Percentiles rank a stretch among this genome's conserved stretches.
phyloP scores from a whole-genome alignment of 2,113 vertebrate species.

The Peromyscus maniculatus region DNA sequence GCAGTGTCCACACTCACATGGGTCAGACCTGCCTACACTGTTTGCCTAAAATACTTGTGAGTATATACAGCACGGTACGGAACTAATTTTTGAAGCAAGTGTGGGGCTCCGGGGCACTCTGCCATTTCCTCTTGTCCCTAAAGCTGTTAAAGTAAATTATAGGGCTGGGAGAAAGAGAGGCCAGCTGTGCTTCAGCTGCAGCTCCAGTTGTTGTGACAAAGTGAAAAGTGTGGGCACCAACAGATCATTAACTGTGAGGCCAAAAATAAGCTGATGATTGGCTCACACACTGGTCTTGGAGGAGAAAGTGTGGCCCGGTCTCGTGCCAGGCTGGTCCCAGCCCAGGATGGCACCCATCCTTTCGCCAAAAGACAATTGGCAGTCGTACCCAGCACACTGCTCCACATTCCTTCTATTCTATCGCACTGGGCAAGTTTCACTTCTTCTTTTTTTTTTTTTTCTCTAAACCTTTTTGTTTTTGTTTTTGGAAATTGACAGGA shows the following conservation, averaged over 20 bases:
- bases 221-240: constrained; percentile 81
- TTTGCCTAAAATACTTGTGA: constrained; percentile 75
- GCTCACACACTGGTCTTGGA: constrained; percentile 52
- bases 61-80: constrained; percentile 59
- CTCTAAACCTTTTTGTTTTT: not conserved
- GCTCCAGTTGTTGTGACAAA: constrained; percentile 82
- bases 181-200: constrained; percentile 87
- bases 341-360: constrained; percentile 52
- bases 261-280: constrained; percentile 84
- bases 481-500: constrained; percentile 64
- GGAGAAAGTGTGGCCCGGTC: constrained; percentile 41
- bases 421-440: not conserved
- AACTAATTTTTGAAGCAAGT: constrained; percentile 71
- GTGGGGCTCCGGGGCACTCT: constrained; percentile 80
- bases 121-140: constrained; percentile 85
- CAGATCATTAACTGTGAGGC: constrained; percentile 79
- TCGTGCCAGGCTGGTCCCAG: constrained; percentile 57
- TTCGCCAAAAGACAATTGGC: not conserved
- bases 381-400: accelerated
- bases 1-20: not conserved
- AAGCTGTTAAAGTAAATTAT: constrained; percentile 88
- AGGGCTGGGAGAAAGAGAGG: constrained; percentile 76
- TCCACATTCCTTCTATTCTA: not conserved
- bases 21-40: constrained; percentile 65
- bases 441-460: not conserved